Percentiles rank a stretch among this genome's conserved stretches.
Evolutionary conservation across 2,113 vertebrate species (phyloP).

Genomic region (Solenodon paradoxus): DNA sequence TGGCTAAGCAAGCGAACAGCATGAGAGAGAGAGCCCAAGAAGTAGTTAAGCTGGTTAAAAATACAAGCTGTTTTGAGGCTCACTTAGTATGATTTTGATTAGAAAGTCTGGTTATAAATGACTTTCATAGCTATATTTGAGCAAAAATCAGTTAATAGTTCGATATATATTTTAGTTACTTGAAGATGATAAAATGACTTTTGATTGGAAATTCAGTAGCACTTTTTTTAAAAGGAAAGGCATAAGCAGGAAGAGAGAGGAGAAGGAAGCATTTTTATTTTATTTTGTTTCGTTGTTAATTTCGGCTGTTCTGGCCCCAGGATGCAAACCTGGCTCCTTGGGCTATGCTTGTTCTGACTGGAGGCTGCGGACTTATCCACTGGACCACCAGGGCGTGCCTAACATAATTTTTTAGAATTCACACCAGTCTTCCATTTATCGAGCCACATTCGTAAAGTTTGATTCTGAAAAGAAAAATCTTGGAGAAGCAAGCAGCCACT

Average conservation of each 20-base stretch:
- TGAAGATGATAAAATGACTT: constrained; percentile 4
- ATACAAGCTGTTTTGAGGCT: not conserved
- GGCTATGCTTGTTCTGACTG: too few species aligned
- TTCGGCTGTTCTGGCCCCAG: too few species aligned
- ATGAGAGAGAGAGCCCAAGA: not conserved
- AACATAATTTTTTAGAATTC: not conserved
- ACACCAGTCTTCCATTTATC: not conserved
- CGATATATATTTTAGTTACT: not conserved
- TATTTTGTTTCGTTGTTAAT: too few species aligned
- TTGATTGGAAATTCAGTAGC: not conserved
- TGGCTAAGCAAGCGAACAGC: not conserved
- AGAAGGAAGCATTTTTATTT: too few species aligned
- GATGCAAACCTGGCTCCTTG: too few species aligned
- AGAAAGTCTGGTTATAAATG: not conserved
- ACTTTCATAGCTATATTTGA: constrained; percentile 5
- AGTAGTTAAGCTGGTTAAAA: not conserved
- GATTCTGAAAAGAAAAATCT: not conserved
- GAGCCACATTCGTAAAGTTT: not conserved
- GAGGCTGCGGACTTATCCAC: too few species aligned
- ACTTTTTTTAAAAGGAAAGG: too few species aligned
- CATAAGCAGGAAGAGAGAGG: too few species aligned
- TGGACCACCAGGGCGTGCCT: too few species aligned
- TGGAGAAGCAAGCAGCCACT: not conserved
- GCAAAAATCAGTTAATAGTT: constrained; percentile 7
- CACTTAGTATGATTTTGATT: not conserved